Evolutionary conservation across 2,888 invertebrate genomes (phyloP).

Genomic region (Drosophila affinis): DNA sequence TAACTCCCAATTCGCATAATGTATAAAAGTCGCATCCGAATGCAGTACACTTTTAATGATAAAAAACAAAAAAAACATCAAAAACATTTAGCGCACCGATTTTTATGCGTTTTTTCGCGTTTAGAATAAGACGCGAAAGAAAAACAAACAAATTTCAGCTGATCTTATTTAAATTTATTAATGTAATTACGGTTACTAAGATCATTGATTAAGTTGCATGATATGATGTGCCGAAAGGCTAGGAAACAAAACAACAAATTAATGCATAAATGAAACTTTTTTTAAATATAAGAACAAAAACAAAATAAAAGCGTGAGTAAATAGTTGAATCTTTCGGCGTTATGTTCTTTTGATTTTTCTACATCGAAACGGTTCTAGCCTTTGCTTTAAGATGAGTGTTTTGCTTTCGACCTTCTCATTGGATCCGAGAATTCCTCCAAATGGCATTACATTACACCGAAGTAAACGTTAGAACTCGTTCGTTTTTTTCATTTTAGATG

Average conservation of each 20-base stretch:
- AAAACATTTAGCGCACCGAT: constrained; percentile 57
- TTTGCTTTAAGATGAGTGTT: not conserved
- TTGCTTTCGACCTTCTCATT: not conserved
- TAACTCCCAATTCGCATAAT: constrained; percentile 49
- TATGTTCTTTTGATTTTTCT: constrained; percentile 40
- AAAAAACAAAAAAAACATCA: constrained; percentile 31
- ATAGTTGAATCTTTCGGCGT: constrained; percentile 61
- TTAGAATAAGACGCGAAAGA: constrained; percentile 41
- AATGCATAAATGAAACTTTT: constrained; percentile 63
- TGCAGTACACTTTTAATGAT: constrained; percentile 65
- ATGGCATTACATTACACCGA: not conserved
- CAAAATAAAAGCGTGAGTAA: constrained; percentile 58
- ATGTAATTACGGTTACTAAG: constrained; percentile 73
- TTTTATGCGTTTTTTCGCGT: constrained; percentile 58
- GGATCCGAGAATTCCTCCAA: not conserved
- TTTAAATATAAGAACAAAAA: constrained; percentile 71
- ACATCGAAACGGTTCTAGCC: not conserved
- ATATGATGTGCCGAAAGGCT: constrained; percentile 57
- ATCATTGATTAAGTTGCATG: constrained; percentile 73
- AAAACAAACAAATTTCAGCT: constrained; percentile 62
- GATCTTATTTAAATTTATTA: constrained; percentile 73
- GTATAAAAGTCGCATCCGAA: constrained; percentile 66
- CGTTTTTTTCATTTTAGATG: not conserved
- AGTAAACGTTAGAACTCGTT: constrained; percentile 17
- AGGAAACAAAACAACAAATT: constrained; percentile 62